phyloP scores from a whole-genome alignment of 2,113 vertebrate species.

The Mungos mungo region DNA sequence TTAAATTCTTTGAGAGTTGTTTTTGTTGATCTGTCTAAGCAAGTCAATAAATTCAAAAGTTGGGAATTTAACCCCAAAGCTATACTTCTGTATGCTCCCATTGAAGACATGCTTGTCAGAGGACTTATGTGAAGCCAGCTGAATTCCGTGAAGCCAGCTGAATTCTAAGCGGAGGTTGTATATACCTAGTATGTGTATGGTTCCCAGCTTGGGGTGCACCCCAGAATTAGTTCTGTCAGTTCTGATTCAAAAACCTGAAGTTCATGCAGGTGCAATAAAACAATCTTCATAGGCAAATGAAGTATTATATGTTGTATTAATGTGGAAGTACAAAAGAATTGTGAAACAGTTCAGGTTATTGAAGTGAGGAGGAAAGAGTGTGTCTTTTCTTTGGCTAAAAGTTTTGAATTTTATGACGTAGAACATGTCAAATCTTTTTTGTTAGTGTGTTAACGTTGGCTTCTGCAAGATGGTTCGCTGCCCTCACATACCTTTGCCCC shows the following conservation, averaged over 20 bases:
- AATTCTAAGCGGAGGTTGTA: background rate
- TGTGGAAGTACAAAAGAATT: background rate
- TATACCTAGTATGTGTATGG: background rate
- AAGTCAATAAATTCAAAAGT: background rate
- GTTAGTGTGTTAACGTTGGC: background rate
- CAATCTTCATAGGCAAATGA: background rate
- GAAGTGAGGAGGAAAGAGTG: background rate
- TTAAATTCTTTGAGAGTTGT: slow-evolving; percentile 12
- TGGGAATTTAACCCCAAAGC: background rate
- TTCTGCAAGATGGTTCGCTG: background rate
- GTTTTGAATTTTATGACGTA: background rate
- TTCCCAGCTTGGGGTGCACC: background rate
- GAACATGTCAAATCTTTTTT: background rate
- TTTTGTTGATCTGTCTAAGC: background rate
- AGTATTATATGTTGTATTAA: background rate
- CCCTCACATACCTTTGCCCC: background rate
- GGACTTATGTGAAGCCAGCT: background rate
- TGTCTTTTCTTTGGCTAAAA: background rate
- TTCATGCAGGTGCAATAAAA: background rate
- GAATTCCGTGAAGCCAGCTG: background rate
- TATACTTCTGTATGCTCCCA: background rate
- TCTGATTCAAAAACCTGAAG: background rate
- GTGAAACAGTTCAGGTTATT: background rate
- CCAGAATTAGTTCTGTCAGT: background rate
- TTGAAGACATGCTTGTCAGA: slow-evolving; percentile 9